Evolutionary conservation across 2,797 vertebrate genomes (phyloP), one percentile per base, ranked within the genome.

Genomic region (Capromys pilorides): DNA sequence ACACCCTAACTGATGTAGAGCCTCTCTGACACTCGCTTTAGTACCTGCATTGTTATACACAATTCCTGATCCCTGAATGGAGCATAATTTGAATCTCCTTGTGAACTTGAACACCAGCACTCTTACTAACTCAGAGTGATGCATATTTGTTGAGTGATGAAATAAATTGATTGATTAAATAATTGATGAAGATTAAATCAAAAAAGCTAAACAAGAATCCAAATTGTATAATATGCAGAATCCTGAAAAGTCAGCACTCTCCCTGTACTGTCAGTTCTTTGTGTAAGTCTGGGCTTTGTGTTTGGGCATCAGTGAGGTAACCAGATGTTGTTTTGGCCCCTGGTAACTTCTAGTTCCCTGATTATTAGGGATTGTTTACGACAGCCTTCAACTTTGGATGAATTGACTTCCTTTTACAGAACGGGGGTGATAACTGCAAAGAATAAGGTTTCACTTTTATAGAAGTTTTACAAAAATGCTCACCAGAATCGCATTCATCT

Each of bases 241-340:
- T 33, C 19, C 7, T 75, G 69, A 5, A 62, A 24, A 41, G 62
- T 49, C 49, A 51, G 54, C 7, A 16, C 41, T 33, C 0, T 36
- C 36, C 14, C 22, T 2, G 26, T 19, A 2, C 18, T n/a, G 2
- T 19, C 62, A 6, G 2, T 82, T 66, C 33, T 62, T 2, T 33
- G 0, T 26, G 24, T 0, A n/a, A 28, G 11, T 26, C 24, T 5
- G 57, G 22, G n/a, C 22, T 54, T 18, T 39, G n/a, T 1, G 2
- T 51, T 39, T 78, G 31, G 18, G 0, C 13, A 28, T 26, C 16
- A 86, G 39, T 75, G 26, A 89, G 19, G 67, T 59, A 61, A 83
- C 4, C 62, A 73, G 86, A 81, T 69, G 11, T 31, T 41, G n/a
- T 92, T 92, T 51, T 66, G 51, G 45, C 16, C 41, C 69, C 51